Evolutionary conservation across 2,797 vertebrate genomes (phyloP).

Genomic region (Hydrolagus colliei): DNA sequence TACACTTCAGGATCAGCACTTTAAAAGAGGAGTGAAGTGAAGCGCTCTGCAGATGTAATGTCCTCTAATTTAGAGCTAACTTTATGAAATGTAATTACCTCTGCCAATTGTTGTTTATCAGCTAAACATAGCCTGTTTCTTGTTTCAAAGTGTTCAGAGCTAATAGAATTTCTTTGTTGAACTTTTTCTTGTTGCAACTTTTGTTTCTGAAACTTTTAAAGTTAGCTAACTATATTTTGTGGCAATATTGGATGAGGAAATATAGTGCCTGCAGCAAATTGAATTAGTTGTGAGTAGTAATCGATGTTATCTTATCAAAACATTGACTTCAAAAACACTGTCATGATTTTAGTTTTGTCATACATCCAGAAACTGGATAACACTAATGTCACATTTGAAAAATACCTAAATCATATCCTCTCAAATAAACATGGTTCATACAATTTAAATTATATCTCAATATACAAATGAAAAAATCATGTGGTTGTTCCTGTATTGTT

Average conservation of each 20-base stretch:
- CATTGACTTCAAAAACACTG: background rate
- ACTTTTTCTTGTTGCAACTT: background rate
- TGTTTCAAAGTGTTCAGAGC: background rate
- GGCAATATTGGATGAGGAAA: background rate
- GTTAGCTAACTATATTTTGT: background rate
- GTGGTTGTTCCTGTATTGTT: background rate
- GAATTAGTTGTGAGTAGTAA: background rate
- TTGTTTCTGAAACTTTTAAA: background rate
- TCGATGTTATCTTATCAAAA: background rate
- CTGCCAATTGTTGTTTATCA: background rate
- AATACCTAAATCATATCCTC: background rate
- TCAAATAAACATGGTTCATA: constrained; percentile 14
- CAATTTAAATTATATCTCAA: constrained; percentile 8
- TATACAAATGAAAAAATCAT: background rate
- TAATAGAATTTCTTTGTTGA: constrained; percentile 2
- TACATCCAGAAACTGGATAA: background rate
- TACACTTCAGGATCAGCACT: background rate
- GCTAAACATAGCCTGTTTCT: background rate
- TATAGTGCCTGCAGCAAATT: background rate
- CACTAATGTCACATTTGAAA: background rate
- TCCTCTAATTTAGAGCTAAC: background rate
- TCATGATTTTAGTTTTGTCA: constrained; percentile 10
- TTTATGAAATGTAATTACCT: constrained; percentile 12
- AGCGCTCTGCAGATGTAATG: constrained; percentile 13
- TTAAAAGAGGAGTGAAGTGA: background rate